These are phyloP conservation scores for Carduelis carduelis DNA, from an alignment of 2,797 vertebrate genomes.

Conservation along the genomic window DNA sequence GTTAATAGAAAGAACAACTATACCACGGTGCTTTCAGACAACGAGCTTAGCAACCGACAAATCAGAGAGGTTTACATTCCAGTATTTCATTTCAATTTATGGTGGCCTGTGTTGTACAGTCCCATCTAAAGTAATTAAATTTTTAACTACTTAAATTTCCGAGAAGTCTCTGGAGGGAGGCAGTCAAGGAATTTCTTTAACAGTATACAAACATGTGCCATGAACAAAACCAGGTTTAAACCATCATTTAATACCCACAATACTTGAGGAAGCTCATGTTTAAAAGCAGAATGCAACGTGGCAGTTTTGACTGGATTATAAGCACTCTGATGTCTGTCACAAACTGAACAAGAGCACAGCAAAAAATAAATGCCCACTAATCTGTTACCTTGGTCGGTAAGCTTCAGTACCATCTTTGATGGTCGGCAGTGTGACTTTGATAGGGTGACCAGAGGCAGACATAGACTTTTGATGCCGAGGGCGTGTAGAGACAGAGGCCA, in stretches of 20 bases:
- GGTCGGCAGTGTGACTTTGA: slow-evolving; percentile 93
- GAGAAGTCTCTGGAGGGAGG: slow-evolving; percentile 15
- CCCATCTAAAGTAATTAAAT: not conserved
- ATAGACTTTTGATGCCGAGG: slow-evolving; percentile 98
- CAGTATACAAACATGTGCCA: accelerated
- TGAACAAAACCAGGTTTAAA: not conserved
- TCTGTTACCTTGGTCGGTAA: slow-evolving; percentile 86
- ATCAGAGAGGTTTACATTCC: not conserved
- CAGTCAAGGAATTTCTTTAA: slow-evolving; percentile 1
- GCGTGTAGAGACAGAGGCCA: slow-evolving; percentile 81
- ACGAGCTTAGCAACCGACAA: not conserved
- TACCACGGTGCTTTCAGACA: not conserved
- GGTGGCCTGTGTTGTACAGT: not conserved
- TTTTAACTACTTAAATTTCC: not conserved
- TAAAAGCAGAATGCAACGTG: accelerated
- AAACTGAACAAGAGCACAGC: not conserved
- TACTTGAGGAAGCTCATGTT: not conserved
- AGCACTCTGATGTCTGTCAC: accelerated
- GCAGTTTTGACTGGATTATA: not conserved
- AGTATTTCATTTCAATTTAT: not conserved
- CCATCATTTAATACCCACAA: not conserved
- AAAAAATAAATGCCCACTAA: not conserved
- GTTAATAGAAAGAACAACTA: not conserved
- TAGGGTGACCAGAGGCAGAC: slow-evolving; percentile 95
- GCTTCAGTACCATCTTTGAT: slow-evolving; percentile 92